Evolutionary conservation across 2,797 vertebrate species (phyloP), one percentile per base, ranked within the genome.

Genomic region (Diplodus puntazzo): DNA sequence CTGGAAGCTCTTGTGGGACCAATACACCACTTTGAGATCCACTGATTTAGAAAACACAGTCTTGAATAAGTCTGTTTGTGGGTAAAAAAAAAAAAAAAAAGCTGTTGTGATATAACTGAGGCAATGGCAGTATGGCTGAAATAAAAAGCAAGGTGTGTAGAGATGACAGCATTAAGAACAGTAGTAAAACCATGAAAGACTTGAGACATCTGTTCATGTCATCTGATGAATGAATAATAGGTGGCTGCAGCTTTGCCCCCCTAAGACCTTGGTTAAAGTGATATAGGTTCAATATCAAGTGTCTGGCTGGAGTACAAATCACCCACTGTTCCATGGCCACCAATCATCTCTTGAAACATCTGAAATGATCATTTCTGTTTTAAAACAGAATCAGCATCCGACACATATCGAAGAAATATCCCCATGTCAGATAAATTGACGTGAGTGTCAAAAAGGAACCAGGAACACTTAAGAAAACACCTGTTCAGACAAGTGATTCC

Each of bases 301-400:
- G 0, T 67, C 18, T 85, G 76, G 77, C 53, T 66, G 23, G 11
- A 27, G 49, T 48, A 67, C 55, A 75, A 61, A 55, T 73, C 75
- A 7, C 50, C 77, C 48, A 46, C 77, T 73, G 83, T 58, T 79
- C 49, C 39, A 67, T 10, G 74, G 21, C 50, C 63, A 73, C 48
- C 63, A 67, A 53, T 84, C 77, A 69, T 54, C 46, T 78, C 52
- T 25, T 18, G 49, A 74, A 84, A 72, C 82, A 88, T 81, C 84
- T 77, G 77, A 84, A 82, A 87, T 80, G 0, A 27, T 65, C 25
- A 71, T 78, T 25, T 53, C 12, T 23, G 30, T 42, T 72, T 80
- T 48, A 14, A 42, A 42, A 11, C 17, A 54, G 73, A 65, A 70
- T 59, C 2, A 0, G 58, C 63, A 77, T 69, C 48, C 4, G 34